Conservation (phyloP, 2,888 invertebrate species). For the Troides helena region DNA sequence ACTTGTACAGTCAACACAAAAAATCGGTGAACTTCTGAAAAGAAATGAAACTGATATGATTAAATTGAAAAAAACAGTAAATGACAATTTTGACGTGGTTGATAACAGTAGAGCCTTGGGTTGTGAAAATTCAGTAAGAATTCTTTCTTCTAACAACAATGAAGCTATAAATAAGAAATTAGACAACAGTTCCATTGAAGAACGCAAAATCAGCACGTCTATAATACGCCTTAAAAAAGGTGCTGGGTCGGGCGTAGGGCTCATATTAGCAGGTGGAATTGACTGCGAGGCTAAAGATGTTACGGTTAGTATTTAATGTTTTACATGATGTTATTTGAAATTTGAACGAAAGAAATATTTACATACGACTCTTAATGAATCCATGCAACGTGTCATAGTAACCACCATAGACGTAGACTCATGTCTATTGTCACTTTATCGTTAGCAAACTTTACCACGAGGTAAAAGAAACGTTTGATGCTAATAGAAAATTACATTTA, state of each 20-base stretch:
- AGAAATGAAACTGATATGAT: slow-evolving; percentile 43
- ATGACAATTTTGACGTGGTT: slow-evolving; percentile 31
- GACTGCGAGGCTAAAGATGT: slow-evolving; percentile 96
- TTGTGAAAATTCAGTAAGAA: slow-evolving; percentile 25
- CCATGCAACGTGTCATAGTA: neutral
- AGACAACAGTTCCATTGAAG: slow-evolving; percentile 41
- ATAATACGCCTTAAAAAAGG: slow-evolving; percentile 63
- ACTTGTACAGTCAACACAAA: slow-evolving; percentile 8
- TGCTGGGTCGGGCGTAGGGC: slow-evolving; percentile 86
- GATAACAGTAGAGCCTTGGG: slow-evolving; percentile 21
- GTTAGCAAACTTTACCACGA: too few relatives aligned
- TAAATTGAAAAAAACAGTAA: slow-evolving; percentile 38
- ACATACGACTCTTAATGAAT: too few relatives aligned
- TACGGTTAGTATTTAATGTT: slow-evolving; percentile 81
- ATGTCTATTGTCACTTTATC: too few relatives aligned
- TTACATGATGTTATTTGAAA: neutral
- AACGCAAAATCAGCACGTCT: slow-evolving; percentile 50
- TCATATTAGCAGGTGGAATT: slow-evolving; percentile 92
- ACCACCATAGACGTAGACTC: too few relatives aligned
- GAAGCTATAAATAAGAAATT: slow-evolving; percentile 41
- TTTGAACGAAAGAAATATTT: too few relatives aligned
- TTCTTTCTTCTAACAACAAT: slow-evolving; percentile 36
- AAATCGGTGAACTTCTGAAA: slow-evolving; percentile 34
- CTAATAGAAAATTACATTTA: too few relatives aligned
- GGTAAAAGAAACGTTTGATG: too few relatives aligned